These are phyloP conservation scores for Aelia acuminata DNA, from an alignment of 2,888 invertebrate genomes.

Conservation along the genomic window DNA sequence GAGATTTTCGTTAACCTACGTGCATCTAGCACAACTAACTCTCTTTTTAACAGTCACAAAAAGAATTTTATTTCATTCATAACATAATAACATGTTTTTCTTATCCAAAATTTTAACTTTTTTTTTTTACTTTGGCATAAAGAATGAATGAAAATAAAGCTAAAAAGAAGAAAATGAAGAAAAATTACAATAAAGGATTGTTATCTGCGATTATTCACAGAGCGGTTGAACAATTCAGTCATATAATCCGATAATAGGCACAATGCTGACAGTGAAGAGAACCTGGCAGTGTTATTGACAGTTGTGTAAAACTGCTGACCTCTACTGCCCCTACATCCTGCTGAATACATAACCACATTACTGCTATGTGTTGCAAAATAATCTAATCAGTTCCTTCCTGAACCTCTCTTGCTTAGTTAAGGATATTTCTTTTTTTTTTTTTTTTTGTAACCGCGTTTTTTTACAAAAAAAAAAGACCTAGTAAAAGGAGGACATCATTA, in stretches of 20 bases:
- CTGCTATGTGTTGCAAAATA: constrained; percentile 16
- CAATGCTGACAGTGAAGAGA: constrained; percentile 19
- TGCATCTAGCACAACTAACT: too few species aligned
- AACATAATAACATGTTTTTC: too few species aligned
- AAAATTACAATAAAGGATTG: neutral
- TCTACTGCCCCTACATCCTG: neutral
- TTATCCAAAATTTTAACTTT: too few species aligned
- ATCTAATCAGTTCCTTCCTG: neutral
- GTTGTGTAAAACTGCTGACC: constrained; percentile 24
- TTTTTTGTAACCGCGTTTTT: neutral
- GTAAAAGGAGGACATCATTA: neutral
- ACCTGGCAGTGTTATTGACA: neutral
- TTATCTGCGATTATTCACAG: neutral
- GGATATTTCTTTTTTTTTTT: neutral
- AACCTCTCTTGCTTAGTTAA: neutral
- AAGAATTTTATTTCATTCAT: too few species aligned
- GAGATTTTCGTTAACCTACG: too few species aligned
- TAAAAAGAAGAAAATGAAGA: too few species aligned
- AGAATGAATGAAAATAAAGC: too few species aligned
- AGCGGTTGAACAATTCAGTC: neutral
- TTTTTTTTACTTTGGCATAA: too few species aligned
- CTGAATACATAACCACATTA: constrained; percentile 44
- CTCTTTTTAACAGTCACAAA: too few species aligned
- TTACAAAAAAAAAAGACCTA: neutral
- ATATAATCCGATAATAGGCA: neutral